Evolutionary conservation across 1,140 invertebrate genomes (phyloP).

Genomic region (Zophobas atratus): DNA sequence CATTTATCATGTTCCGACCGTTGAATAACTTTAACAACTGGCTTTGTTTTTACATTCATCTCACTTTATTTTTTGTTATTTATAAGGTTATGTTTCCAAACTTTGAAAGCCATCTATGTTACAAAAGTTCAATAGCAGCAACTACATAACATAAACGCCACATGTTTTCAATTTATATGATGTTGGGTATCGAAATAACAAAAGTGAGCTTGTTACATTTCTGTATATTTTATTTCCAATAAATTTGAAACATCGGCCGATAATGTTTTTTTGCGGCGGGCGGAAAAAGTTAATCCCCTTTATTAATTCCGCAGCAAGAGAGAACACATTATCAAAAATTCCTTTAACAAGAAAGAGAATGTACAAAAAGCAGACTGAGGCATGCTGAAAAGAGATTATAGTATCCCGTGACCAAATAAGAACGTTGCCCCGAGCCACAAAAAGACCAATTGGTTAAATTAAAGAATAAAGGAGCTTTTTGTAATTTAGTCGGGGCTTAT

Average conservation of each 20-base stretch:
- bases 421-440: constrained; percentile 41
- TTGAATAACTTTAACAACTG: too few species aligned
- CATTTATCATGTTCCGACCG: too few species aligned
- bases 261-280: constrained; percentile 1
- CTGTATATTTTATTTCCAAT: too few species aligned
- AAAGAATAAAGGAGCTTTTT: constrained; percentile 46
- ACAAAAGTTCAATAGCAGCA: too few species aligned
- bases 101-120: too few species aligned
- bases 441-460: constrained; percentile 48
- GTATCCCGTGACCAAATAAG: constrained; percentile 48
- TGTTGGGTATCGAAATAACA: too few species aligned
- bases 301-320: constrained; percentile 37
- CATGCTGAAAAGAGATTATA: constrained; percentile 45
- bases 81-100: too few species aligned
- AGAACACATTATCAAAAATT: constrained; percentile 43
- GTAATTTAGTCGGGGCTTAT: constrained; percentile 43
- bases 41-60: too few species aligned
- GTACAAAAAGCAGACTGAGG: constrained; percentile 36
- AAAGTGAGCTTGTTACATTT: too few species aligned
- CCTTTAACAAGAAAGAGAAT: constrained; percentile 42
- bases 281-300: constrained; percentile 36
- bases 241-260: neutral
- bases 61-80: too few species aligned
- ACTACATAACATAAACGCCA: too few species aligned
- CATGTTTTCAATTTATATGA: too few species aligned